A percentile compares a stretch with the other conserved stretches of the same genome.
phyloP scores from a whole-genome alignment of 2,888 invertebrate genomes.

The Stegophylla sp. region DNA sequence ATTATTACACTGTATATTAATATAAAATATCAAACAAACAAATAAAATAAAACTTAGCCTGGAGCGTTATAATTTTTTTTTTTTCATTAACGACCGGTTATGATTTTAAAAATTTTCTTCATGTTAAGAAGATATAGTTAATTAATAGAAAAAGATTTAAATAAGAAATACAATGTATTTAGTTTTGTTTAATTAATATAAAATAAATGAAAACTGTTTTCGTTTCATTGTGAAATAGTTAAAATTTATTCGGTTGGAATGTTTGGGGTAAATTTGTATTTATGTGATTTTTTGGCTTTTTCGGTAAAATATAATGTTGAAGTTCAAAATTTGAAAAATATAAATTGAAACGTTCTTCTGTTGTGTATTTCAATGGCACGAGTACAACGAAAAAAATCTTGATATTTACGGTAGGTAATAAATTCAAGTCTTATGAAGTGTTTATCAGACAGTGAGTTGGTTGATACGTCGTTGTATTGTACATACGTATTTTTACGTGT shows the following conservation, averaged over 20 bases:
- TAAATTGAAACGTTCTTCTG: neutral
- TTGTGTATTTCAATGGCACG: neutral
- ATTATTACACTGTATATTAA: too few species aligned
- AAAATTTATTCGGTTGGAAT: neutral
- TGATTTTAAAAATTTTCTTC: too few species aligned
- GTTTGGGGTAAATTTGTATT: neutral
- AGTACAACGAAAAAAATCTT: neutral
- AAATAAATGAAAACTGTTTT: too few species aligned
- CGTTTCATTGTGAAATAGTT: neutral
- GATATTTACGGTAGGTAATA: neutral
- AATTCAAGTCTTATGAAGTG: slow-evolving; percentile 17
- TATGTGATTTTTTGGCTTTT: neutral
- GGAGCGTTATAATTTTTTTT: too few species aligned
- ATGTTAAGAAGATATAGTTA: too few species aligned
- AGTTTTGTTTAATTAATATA: too few species aligned
- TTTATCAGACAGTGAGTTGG: neutral
- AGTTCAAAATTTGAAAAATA: neutral
- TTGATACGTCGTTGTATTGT: too few species aligned
- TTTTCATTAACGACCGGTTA: too few species aligned
- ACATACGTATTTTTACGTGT: neutral
- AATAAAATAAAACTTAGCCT: too few species aligned
- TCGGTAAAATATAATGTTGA: neutral
- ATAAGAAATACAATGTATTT: too few species aligned
- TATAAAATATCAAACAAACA: too few species aligned
- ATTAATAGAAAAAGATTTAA: too few species aligned